Percentiles rank a stretch among this genome's conserved stretches.
Conservation (phyloP, 2,888 invertebrate species). For the Clepsis dumicolana region DNA sequence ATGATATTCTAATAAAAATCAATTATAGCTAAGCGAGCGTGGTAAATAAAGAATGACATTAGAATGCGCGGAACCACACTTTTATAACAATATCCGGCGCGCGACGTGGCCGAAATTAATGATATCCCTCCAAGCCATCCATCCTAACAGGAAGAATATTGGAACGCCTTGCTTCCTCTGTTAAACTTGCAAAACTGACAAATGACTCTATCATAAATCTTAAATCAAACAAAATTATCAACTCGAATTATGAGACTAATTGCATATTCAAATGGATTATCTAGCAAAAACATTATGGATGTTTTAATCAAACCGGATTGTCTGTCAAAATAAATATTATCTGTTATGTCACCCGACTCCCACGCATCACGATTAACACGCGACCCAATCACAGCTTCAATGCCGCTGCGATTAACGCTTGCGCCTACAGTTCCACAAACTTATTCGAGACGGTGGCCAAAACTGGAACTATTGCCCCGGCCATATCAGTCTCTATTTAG, state of each 20-base stretch:
- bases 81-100: slow-evolving; percentile 67
- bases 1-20: neutral
- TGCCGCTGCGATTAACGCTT: slow-evolving; percentile 25
- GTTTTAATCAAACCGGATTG: slow-evolving; percentile 4
- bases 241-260: neutral
- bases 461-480: too few species aligned
- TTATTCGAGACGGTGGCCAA: too few species aligned
- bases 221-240: neutral
- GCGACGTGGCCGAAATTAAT: slow-evolving; percentile 63
- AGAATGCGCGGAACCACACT: slow-evolving; percentile 61
- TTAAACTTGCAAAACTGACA: neutral
- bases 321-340: slow-evolving; percentile 20
- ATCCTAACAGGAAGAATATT: slow-evolving; percentile 3
- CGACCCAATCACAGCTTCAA: slow-evolving; percentile 23
- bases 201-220: neutral
- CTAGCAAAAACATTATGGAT: neutral
- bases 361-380: slow-evolving; percentile 12
- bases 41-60: slow-evolving; percentile 49
- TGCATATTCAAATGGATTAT: neutral
- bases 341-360: slow-evolving; percentile 20
- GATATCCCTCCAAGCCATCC: slow-evolving; percentile 32
- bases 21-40: slow-evolving; percentile 4
- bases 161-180: slow-evolving; percentile 4
- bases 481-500: too few species aligned
- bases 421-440: neutral